Conservation (phyloP, 2,888 invertebrate genomes). For the Notodonta ziczac region DNA sequence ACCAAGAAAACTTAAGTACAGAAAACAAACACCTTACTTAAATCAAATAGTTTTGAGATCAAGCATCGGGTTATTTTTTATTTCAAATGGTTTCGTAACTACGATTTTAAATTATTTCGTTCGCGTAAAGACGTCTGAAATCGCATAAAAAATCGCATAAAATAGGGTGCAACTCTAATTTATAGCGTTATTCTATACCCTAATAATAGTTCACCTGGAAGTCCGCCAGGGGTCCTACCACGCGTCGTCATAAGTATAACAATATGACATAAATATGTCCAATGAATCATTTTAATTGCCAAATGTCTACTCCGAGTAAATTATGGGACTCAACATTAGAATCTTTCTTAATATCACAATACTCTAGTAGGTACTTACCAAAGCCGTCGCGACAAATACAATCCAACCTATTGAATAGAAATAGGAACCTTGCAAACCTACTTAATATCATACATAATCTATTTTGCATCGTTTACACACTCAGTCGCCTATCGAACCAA, state of each 20-base stretch:
- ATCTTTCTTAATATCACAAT: conserved; percentile 2
- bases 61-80: too few species aligned
- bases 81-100: too few species aligned
- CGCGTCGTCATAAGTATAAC: conserved; percentile 4
- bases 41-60: too few species aligned
- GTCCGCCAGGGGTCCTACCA: conserved; percentile 31
- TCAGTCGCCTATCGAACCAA: too few species aligned
- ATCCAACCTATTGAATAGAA: too few species aligned
- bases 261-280: conserved; percentile 25
- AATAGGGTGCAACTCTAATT: conserved; percentile 28
- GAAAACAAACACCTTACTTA: too few species aligned
- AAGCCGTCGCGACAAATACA: too few species aligned
- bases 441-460: too few species aligned
- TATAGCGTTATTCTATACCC: conserved; percentile 31
- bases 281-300: conserved; percentile 34
- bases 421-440: too few species aligned
- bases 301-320: conserved; percentile 21
- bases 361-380: too few species aligned
- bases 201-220: conserved; percentile 39
- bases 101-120: conserved; percentile 12
- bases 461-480: too few species aligned
- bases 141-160: conserved; percentile 17
- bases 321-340: conserved; percentile 27
- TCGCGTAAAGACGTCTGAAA: conserved; percentile 9
- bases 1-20: too few species aligned